Conservation (phyloP, 2,888 invertebrate species). For the Drosophila crucigera region DNA sequence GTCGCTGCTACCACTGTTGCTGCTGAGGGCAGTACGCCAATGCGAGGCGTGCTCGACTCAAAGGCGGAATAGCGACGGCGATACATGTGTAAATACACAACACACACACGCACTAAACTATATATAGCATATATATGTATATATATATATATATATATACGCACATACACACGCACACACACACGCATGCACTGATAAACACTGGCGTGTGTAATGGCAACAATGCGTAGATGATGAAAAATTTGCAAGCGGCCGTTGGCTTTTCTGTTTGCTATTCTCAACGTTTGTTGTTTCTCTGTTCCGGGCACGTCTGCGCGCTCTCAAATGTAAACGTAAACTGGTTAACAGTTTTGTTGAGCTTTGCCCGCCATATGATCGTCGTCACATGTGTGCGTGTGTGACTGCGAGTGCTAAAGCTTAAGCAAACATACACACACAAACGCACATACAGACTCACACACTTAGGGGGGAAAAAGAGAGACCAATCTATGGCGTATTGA, state of each 20-base stretch:
- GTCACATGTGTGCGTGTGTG: slow-evolving; percentile 39
- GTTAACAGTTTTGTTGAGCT: slow-evolving; percentile 69
- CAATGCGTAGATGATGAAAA: slow-evolving; percentile 51
- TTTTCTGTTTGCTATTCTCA: slow-evolving; percentile 35
- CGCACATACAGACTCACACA: slow-evolving; percentile 38
- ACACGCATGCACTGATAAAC: slow-evolving; percentile 50
- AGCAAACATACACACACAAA: slow-evolving; percentile 55
- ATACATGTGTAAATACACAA: slow-evolving; percentile 71
- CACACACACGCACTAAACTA: slow-evolving; percentile 22
- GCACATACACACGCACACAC: slow-evolving; percentile 16
- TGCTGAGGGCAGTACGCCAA: slow-evolving; percentile 77
- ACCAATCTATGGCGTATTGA: slow-evolving; percentile 57
- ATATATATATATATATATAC: neutral
- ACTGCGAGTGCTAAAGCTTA: slow-evolving; percentile 65
- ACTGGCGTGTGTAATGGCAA: slow-evolving; percentile 31
- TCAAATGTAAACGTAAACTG: slow-evolving; percentile 75
- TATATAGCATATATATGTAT: slow-evolving; percentile 14
- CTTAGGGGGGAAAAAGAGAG: slow-evolving; percentile 36
- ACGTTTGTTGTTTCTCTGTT: slow-evolving; percentile 21
- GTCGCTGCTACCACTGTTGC: slow-evolving; percentile 32
- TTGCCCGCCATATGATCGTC: slow-evolving; percentile 65
- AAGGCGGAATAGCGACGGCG: slow-evolving; percentile 85
- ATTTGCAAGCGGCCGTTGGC: slow-evolving; percentile 44
- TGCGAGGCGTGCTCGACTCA: slow-evolving; percentile 80
- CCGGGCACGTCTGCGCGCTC: slow-evolving; percentile 73